phyloP scores from a whole-genome alignment of 2,113 vertebrate genomes.

The Australoheros scitulus region DNA sequence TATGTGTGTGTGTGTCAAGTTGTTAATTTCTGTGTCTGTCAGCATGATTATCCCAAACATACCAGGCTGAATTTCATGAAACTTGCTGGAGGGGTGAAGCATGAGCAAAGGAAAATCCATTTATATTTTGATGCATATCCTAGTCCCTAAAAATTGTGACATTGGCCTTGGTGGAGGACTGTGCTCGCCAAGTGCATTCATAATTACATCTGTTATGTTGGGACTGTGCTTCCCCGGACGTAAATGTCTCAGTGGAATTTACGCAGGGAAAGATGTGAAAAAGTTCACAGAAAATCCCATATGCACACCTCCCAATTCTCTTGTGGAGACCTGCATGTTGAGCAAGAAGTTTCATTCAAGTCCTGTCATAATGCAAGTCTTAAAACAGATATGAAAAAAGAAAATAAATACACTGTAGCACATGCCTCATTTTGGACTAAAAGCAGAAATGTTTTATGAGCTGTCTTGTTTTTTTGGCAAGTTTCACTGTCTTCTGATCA shows the following conservation, averaged over 20 bases:
- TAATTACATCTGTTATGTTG: conserved; percentile 2
- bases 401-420: background rate
- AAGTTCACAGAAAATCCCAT: background rate
- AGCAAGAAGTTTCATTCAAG: background rate
- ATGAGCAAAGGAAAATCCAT: conserved; percentile 9
- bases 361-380: background rate
- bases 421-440: background rate
- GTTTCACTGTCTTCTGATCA: background rate
- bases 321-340: background rate
- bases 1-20: background rate
- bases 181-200: conserved; percentile 1
- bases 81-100: background rate
- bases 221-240: background rate
- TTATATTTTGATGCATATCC: background rate
- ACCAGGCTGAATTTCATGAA: background rate
- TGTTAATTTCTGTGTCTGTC: conserved; percentile 8
- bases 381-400: background rate
- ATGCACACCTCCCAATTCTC: background rate
- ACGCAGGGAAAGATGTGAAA: background rate
- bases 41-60: background rate
- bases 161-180: background rate
- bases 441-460: background rate
- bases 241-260: background rate
- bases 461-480: background rate
- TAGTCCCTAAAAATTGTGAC: conserved; percentile 8